Conservation (phyloP, 2,888 invertebrate genomes). For the Lacanobia oleracea region DNA sequence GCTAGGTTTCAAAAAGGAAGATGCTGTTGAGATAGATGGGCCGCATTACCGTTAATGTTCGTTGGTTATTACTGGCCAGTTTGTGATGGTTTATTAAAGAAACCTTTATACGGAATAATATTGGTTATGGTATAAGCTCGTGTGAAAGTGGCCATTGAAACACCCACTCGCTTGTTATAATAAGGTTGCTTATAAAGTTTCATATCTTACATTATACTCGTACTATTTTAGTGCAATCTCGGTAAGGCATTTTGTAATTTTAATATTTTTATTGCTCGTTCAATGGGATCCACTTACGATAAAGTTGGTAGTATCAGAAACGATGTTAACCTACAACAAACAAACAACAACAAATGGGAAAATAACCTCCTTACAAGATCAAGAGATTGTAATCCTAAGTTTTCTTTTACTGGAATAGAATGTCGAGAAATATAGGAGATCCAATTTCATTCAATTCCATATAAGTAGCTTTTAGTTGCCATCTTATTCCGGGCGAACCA, state of each 20-base stretch:
- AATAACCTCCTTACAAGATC: slow-evolving; percentile 23
- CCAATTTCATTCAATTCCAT: slow-evolving; percentile 45
- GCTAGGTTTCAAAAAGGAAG: slow-evolving; percentile 74
- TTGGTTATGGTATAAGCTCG: slow-evolving; percentile 38
- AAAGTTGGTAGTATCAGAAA: slow-evolving; percentile 5
- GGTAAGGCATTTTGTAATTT: neutral
- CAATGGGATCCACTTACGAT: slow-evolving; percentile 23
- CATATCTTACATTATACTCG: slow-evolving; percentile 18
- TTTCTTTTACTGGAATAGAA: slow-evolving; percentile 32
- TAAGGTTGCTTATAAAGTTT: slow-evolving; percentile 22
- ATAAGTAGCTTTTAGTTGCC: slow-evolving; percentile 41
- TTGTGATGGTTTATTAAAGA: slow-evolving; percentile 55
- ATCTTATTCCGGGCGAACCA: slow-evolving; percentile 19
- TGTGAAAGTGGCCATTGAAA: slow-evolving; percentile 35
- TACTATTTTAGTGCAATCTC: slow-evolving; percentile 4
- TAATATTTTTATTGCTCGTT: neutral
- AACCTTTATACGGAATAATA: slow-evolving; percentile 49
- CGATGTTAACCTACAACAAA: slow-evolving; percentile 3
- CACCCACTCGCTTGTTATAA: slow-evolving; percentile 22
- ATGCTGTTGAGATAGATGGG: slow-evolving; percentile 72
- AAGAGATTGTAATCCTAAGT: slow-evolving; percentile 34
- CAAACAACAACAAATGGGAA: slow-evolving; percentile 15
- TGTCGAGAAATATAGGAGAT: slow-evolving; percentile 28
- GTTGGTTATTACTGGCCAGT: slow-evolving; percentile 56
- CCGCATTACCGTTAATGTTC: slow-evolving; percentile 71